Base-by-base conservation (phyloP, 2,113 vertebrate species). In the Alligator sinensis region DNA sequence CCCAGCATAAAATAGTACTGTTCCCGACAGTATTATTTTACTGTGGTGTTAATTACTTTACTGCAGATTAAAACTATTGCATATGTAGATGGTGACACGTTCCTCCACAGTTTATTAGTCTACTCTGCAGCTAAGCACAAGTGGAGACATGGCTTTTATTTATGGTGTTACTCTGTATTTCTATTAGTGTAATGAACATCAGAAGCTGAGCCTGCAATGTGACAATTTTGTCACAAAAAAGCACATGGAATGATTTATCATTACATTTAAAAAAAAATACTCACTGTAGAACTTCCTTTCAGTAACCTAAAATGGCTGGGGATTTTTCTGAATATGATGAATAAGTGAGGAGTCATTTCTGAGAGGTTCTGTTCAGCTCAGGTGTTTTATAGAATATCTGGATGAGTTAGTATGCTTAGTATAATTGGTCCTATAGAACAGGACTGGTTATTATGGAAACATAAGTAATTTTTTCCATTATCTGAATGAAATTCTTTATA, bases 311-410 rank as follows among this genome's bases (percentile, higher is more conserved):
- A 54, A 17, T 38, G 16, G 78, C 59, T 93, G 79, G 82, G 13
- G 13, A 90, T 92, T 84, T 25, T 14, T 91, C 14, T 62, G 74
- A 54, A 47, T 47, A 88, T 91, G 6, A 5, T 92, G 88, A 60
- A 15, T 76, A 58, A 59, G 13, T 61, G 87, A 88, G 58, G 47
- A 92, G 74, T 79, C 88, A 63, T 7, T 91, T 90, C 68, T 94
- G 74, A 94, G 58, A 21, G 28, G 47, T 4, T 74, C 70, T 47
- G 47, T 13, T 38, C 0, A 1, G 58, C 34, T 87, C 86, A 78
- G 15, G 57, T 91, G 63, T 14, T 76, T 18, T 57, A 84, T 66
- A 86, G 28, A 93, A 54, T n/a, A 78, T 63, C 18, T 86, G 24
- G 60, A 79, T 60, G 1, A 0, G 2, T 92, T 94, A 87, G 54